Conservation (phyloP, 2,113 vertebrate genomes). For the Artemisiospiza belli region DNA sequence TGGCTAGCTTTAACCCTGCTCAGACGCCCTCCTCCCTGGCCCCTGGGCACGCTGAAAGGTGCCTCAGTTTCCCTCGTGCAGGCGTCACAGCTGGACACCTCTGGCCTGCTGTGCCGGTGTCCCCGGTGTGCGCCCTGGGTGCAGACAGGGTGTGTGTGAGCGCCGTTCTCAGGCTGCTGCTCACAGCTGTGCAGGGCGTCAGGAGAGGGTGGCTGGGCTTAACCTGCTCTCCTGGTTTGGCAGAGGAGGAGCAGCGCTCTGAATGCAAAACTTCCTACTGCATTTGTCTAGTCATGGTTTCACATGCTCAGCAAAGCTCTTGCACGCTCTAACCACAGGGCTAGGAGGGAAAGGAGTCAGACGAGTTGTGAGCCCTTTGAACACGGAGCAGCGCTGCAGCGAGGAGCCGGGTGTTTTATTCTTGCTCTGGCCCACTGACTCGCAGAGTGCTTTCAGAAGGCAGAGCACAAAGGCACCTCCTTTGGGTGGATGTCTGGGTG, state of each 20-base stretch:
- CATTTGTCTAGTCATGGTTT: conserved; percentile 61
- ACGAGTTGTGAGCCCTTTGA: neutral
- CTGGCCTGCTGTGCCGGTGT: neutral
- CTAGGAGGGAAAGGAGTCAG: conserved; percentile 32
- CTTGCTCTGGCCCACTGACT: neutral
- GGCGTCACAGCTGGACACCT: neutral
- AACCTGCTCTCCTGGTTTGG: conserved; percentile 46
- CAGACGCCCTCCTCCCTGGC: neutral
- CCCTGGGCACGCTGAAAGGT: neutral
- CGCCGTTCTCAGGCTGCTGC: accelerated
- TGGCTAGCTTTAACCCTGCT: neutral
- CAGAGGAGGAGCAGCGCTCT: neutral
- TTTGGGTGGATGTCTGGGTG: neutral
- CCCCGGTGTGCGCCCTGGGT: neutral
- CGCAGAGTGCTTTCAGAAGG: neutral
- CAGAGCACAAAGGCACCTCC: neutral
- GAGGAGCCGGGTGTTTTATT: neutral
- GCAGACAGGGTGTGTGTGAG: neutral
- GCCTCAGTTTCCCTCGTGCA: neutral
- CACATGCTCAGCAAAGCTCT: conserved; percentile 56
- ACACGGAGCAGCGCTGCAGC: neutral
- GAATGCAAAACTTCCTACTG: conserved; percentile 20
- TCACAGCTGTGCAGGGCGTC: neutral
- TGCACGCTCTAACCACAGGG: conserved; percentile 39
- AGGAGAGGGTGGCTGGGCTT: neutral